Evolutionary conservation across 2,888 invertebrate species (phyloP), one percentile per base, ranked within the genome.

Genomic region (Aphidius colemani): DNA sequence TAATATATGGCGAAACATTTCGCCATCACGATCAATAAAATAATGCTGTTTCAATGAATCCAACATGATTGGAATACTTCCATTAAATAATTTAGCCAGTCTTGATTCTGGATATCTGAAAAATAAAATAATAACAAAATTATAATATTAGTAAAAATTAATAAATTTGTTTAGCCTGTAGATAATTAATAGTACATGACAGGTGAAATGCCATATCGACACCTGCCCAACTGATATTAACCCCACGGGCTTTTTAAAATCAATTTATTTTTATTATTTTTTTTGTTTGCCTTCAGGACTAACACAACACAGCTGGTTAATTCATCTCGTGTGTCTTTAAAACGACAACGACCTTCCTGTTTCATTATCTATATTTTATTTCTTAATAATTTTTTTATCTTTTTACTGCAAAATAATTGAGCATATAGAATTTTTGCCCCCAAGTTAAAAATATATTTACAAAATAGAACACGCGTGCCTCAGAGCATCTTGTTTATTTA

Each of bases 31-130:
- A 85, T 99, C 98, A 75, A 99, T 96, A 85, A 98, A 99, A 84
- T 98, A 98, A 82, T 99, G 97, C 80, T 98, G 98, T 83, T 98
- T 98, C 72, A 98, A 84, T 6, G 94, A 95, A 82, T 98, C 98
- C 82, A 98, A 84, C 11, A 98, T 96, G 72, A 98, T 96, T 5
- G 98, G 97, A 75, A 97, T 94, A 73, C 90, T 92, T 45, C 98
- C 98, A 81, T 95, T 96, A 85, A 98, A 98, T 82, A 98, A 88
- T 84, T 93, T 93, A 10, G 94, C 95, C 72, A 98, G 86, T 73
- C 92, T 88, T 3, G 97, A 97, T 61, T 97, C 95, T 0, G 96
- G 93, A 82, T 92, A 96, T 82, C 97, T 97, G 88, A n/a, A 86
- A 85, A 61, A 30, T 53, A 40, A 61, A n/a, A 56, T n/a, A 61